A percentile compares a stretch with the other conserved stretches of the same genome.
Evolutionary conservation across 2,888 invertebrate genomes (phyloP).

Genomic region (Stenotaenia linearis): DNA sequence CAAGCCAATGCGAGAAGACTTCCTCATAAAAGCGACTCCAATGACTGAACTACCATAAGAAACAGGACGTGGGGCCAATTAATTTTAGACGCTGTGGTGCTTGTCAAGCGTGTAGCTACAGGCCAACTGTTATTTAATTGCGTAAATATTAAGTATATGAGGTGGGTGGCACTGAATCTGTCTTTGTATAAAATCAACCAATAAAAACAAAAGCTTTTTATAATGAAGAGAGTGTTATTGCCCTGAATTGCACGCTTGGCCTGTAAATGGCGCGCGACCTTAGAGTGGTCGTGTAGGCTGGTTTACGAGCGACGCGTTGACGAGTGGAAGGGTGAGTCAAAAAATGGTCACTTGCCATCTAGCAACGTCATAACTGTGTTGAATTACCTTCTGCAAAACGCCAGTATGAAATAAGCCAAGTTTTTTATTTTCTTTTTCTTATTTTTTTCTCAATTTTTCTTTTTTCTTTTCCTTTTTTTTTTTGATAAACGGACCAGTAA

Average conservation of each 20-base stretch:
- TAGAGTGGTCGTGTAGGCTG: neutral
- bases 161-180: conserved; percentile 1
- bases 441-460: too few relatives aligned
- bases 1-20: neutral
- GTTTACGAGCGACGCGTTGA: conserved; percentile 11
- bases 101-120: conserved; percentile 13
- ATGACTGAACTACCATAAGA: neutral
- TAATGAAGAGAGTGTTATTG: conserved; percentile 17
- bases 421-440: too few relatives aligned
- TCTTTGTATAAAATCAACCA: conserved; percentile 24
- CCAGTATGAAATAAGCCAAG: neutral
- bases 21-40: conserved; percentile 7
- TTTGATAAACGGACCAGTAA: neutral
- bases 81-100: conserved; percentile 11
- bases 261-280: conserved; percentile 24
- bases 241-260: conserved; percentile 8
- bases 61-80: conserved; percentile 17
- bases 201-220: conserved; percentile 24
- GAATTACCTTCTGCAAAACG: neutral
- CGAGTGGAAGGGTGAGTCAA: neutral
- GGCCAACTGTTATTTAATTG: conserved; percentile 20
- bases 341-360: neutral
- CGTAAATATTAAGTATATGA: conserved; percentile 4
- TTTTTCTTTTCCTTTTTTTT: neutral
- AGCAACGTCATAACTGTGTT: neutral